Percentiles rank a stretch among this genome's conserved stretches.
phyloP scores from a whole-genome alignment of 2,113 vertebrate genomes.

The Pithys albifrons region DNA sequence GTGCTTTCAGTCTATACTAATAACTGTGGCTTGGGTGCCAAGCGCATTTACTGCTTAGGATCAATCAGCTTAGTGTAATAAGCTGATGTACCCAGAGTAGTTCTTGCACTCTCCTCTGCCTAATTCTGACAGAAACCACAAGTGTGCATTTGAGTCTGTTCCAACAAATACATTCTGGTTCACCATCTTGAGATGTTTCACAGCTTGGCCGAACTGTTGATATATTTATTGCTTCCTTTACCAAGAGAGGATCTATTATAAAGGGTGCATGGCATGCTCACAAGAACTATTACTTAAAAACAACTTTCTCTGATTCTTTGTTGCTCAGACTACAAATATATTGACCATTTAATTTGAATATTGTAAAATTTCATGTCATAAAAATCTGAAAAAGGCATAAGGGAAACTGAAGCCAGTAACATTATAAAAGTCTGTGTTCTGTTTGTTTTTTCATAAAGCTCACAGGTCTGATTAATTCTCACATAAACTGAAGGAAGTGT shows the following conservation, averaged over 20 bases:
- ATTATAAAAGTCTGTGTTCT: neutral
- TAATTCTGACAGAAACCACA: neutral
- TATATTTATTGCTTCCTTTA: neutral
- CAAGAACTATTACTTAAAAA: neutral
- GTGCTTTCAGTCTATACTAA: neutral
- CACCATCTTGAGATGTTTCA: neutral
- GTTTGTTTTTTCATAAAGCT: neutral
- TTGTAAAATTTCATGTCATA: neutral
- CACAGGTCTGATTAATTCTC: neutral
- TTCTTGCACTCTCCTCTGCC: neutral
- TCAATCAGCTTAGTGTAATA: neutral
- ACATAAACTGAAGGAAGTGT: neutral
- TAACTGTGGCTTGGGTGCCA: fast-evolving
- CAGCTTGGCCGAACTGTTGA: neutral
- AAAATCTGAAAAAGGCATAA: neutral
- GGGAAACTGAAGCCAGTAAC: neutral
- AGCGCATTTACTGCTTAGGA: neutral
- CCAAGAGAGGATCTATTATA: neutral
- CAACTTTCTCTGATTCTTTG: neutral
- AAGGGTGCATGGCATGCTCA: neutral
- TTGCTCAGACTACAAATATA: neutral
- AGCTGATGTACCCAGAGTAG: neutral
- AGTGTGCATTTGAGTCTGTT: neutral
- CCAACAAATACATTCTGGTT: neutral
- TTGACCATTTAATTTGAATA: neutral